Evolutionary conservation across 2,113 vertebrate genomes (phyloP).

Genomic region (Apteryx mantelli): DNA sequence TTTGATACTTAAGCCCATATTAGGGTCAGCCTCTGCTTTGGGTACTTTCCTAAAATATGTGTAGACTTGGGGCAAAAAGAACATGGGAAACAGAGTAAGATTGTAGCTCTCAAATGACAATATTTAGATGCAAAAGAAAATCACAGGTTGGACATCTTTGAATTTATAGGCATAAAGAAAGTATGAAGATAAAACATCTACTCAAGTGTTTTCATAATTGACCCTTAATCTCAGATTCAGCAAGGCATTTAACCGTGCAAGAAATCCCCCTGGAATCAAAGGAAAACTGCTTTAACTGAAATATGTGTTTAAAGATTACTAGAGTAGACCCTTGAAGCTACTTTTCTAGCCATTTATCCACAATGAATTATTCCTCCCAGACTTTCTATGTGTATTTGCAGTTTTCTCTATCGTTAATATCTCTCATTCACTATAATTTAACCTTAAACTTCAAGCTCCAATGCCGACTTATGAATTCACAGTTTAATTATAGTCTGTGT

Average conservation of each 20-base stretch:
- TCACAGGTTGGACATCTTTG: neutral
- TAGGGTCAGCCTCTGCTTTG: neutral
- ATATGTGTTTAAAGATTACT: neutral
- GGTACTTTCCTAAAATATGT: neutral
- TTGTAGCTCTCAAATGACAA: neutral
- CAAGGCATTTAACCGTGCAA: neutral
- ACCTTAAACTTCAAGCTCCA: conserved; percentile 12
- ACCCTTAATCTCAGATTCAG: neutral
- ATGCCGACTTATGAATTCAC: neutral
- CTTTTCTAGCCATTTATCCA: neutral
- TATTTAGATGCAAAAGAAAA: neutral
- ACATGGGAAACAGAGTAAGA: neutral
- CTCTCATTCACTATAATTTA: conserved; percentile 1
- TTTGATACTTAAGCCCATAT: neutral
- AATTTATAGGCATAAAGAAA: neutral
- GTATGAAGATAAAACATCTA: neutral
- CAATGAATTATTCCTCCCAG: neutral
- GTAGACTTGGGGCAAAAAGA: neutral
- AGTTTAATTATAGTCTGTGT: conserved; percentile 18
- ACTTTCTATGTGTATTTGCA: neutral
- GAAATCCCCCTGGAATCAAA: neutral
- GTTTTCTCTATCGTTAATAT: neutral
- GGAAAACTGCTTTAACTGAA: neutral
- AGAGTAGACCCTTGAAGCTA: neutral
- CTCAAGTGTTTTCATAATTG: neutral